Evolutionary conservation across 1,140 invertebrate genomes (phyloP).

Genomic region (Mamestra configurata): DNA sequence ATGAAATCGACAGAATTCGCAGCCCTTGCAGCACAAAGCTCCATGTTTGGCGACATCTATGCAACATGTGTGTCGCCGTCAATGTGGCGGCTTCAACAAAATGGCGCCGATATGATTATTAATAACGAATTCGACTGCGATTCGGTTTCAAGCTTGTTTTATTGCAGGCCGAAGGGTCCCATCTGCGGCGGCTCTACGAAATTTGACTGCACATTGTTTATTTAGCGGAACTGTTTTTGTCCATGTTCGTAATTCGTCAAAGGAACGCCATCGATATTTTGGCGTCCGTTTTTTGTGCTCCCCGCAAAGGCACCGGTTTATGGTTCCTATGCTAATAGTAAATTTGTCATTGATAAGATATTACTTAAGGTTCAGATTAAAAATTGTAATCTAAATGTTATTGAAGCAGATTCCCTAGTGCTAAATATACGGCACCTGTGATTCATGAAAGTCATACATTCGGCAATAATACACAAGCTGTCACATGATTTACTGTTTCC

Average conservation of each 20-base stretch:
- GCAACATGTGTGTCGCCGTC: conserved; percentile 66
- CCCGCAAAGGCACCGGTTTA: conserved; percentile 30
- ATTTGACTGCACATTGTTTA: conserved; percentile 76
- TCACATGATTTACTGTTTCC: conserved; percentile 36
- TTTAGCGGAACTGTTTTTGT: conserved; percentile 80
- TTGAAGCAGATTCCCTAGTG: neutral
- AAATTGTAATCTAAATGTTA: neutral
- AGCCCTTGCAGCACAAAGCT: neutral
- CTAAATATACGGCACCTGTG: conserved; percentile 7
- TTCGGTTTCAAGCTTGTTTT: conserved; percentile 73
- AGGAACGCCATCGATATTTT: conserved; percentile 54
- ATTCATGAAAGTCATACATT: conserved; percentile 16
- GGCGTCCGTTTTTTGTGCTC: conserved; percentile 46
- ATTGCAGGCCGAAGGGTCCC: conserved; percentile 77
- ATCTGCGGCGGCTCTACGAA: conserved; percentile 76
- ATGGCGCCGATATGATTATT: conserved; percentile 85
- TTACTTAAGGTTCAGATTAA: neutral
- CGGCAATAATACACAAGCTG: conserved; percentile 25
- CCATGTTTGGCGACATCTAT: conserved; percentile 44
- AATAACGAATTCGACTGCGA: conserved; percentile 80
- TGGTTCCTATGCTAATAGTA: conserved; percentile 36
- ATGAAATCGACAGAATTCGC: conserved; percentile 7
- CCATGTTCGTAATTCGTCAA: conserved; percentile 51
- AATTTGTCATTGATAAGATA: neutral
- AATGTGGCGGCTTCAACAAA: conserved; percentile 69